Evolutionary conservation across 23 tunicate genomes (phyloP).

Genomic region (Pegea sp.): DNA sequence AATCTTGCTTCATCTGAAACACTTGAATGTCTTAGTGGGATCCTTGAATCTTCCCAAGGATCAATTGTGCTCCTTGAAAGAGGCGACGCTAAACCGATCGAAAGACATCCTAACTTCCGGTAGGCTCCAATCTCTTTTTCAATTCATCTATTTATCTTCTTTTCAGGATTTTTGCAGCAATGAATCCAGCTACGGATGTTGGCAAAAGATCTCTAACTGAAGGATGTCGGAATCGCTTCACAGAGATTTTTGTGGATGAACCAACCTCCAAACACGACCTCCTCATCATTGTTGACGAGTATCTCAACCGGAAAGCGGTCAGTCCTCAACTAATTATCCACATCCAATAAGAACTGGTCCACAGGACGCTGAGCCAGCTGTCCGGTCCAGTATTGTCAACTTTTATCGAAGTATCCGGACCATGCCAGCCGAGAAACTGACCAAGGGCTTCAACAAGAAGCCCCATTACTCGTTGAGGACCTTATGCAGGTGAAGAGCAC

Average conservation of each 20-base stretch:
- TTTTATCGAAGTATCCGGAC: conserved; percentile 43
- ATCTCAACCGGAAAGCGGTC: conserved; percentile 26
- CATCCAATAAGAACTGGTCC: background rate
- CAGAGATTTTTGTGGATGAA: conserved; percentile 77
- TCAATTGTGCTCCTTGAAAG: conserved; percentile 64
- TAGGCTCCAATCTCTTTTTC: background rate
- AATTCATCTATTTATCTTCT: background rate
- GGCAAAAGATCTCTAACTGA: conserved; percentile 70
- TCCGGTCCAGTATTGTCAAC: conserved; percentile 31
- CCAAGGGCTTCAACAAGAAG: conserved; percentile 18
- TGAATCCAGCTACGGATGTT: conserved; percentile 97
- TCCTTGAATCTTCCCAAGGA: conserved; percentile 82
- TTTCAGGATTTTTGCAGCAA: conserved; percentile 72
- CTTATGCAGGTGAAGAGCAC: conserved; percentile 69
- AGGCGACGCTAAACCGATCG: conserved; percentile 80
- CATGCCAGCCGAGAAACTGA: conserved; percentile 9
- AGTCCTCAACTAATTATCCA: background rate
- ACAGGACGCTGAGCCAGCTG: conserved; percentile 13
- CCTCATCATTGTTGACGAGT: conserved; percentile 40
- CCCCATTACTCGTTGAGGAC: conserved; percentile 76
- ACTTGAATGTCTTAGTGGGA: conserved; percentile 76
- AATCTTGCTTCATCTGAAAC: conserved; percentile 78
- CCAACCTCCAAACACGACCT: conserved; percentile 45
- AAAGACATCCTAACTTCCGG: conserved; percentile 57
- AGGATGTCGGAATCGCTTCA: conserved; percentile 68